Evolutionary conservation across 2,113 vertebrate genomes (phyloP).

Genomic region (Phodopus roborovskii): DNA sequence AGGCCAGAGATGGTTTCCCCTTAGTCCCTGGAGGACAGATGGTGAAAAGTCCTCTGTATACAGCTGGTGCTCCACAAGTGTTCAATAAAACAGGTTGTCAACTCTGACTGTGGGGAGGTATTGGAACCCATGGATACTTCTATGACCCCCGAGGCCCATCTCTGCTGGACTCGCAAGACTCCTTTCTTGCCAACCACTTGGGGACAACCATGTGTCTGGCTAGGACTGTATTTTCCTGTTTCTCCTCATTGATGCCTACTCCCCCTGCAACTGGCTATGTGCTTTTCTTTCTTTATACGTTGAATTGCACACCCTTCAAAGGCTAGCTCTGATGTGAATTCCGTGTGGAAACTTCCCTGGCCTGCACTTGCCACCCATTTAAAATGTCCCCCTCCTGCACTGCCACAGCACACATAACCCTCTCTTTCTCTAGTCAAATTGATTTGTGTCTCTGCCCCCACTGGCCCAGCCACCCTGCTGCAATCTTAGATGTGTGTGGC

Average conservation of each 20-base stretch:
- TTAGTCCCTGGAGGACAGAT: neutral
- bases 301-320: neutral
- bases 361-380: neutral
- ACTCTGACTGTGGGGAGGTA: neutral
- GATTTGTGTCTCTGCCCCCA: neutral
- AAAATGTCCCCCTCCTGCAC: neutral
- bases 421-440: neutral
- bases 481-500: neutral
- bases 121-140: neutral
- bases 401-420: neutral
- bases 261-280: neutral
- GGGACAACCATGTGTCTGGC: neutral
- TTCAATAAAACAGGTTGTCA: neutral
- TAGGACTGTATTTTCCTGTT: neutral
- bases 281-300: neutral
- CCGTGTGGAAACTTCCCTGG: neutral
- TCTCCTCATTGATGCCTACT: neutral
- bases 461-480: neutral
- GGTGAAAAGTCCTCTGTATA: neutral
- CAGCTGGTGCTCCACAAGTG: neutral
- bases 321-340: neutral
- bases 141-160: neutral
- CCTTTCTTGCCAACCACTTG: neutral
- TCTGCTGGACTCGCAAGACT: rapidly evolving
- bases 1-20: neutral